Evolutionary conservation across 2,797 vertebrate genomes (phyloP).

Genomic region (Oryzias sinensis): DNA sequence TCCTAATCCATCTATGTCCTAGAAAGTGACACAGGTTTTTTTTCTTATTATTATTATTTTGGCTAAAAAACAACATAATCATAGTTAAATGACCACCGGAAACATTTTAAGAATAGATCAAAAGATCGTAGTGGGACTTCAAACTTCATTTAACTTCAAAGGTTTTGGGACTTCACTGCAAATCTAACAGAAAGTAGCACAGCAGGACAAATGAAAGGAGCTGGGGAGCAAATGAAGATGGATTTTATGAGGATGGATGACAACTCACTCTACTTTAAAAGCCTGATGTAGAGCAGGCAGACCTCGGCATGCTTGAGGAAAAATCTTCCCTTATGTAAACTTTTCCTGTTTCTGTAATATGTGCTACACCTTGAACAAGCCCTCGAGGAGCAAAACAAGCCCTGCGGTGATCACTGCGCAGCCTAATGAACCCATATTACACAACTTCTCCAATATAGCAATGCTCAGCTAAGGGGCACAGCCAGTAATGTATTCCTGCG

Average conservation of each 20-base stretch:
- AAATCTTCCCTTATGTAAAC: constrained; percentile 20
- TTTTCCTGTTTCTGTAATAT: constrained; percentile 38
- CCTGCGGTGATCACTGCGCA: constrained; percentile 54
- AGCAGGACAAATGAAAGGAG: neutral
- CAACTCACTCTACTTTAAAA: constrained; percentile 3
- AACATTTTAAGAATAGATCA: too few species aligned
- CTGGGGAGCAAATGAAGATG: constrained; percentile 9
- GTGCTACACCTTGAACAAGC: constrained; percentile 52
- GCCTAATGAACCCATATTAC: constrained; percentile 71
- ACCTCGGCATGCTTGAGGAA: constrained; percentile 15
- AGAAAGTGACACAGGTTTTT: too few species aligned
- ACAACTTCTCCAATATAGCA: constrained; percentile 54
- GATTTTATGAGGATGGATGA: constrained; percentile 12
- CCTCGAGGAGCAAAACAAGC: constrained; percentile 58
- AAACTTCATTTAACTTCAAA: too few species aligned
- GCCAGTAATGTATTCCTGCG: constrained; percentile 58
- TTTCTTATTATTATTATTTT: too few species aligned
- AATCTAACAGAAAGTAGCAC: neutral
- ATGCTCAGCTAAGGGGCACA: constrained; percentile 62
- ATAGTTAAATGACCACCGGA: too few species aligned
- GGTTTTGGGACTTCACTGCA: constrained; percentile 4
- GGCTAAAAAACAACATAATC: too few species aligned
- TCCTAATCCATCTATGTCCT: too few species aligned
- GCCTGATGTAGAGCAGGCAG: neutral
- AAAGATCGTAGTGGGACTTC: too few species aligned